These are phyloP conservation scores for Nothobranchius furzeri DNA, from an alignment of 2,113 vertebrate species.

Conservation along the genomic window DNA sequence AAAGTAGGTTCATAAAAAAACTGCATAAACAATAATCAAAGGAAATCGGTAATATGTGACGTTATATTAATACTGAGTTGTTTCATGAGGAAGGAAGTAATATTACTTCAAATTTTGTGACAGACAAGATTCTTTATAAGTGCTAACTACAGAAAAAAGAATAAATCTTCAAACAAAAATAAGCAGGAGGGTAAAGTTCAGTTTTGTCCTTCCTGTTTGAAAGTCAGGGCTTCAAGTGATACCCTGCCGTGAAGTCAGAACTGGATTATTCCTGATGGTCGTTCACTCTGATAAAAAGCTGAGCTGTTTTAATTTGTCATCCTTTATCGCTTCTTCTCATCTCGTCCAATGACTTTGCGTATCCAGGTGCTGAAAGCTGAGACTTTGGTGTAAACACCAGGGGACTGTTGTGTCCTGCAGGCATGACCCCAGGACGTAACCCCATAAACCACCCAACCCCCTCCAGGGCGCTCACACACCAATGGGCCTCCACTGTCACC, in stretches of 20 bases:
- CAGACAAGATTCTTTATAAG: slow-evolving; percentile 39
- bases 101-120: not conserved
- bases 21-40: not conserved
- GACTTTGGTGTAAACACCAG: slow-evolving; percentile 97
- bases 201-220: not conserved
- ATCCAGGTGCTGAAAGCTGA: slow-evolving; percentile 93
- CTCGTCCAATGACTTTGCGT: slow-evolving; percentile 81
- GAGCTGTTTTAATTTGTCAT: not conserved
- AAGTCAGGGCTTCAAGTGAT: slow-evolving; percentile 6
- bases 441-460: slow-evolving; percentile 91
- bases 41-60: slow-evolving; percentile 4
- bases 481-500: slow-evolving; percentile 96
- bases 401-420: slow-evolving; percentile 89
- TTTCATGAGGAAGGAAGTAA: not conserved
- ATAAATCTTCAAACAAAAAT: not conserved
- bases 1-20: slow-evolving; percentile 3
- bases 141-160: slow-evolving; percentile 35
- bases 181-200: not conserved
- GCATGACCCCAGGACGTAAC: slow-evolving; percentile 98
- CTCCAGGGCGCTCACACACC: slow-evolving; percentile 86
- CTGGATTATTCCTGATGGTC: slow-evolving; percentile 7
- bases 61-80: slow-evolving; percentile 11
- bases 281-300: not conserved
- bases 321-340: slow-evolving; percentile 26
- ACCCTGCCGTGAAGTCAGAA: not conserved